phyloP scores from a whole-genome alignment of 2,113 vertebrate genomes.

The Pseudopipra pipra region DNA sequence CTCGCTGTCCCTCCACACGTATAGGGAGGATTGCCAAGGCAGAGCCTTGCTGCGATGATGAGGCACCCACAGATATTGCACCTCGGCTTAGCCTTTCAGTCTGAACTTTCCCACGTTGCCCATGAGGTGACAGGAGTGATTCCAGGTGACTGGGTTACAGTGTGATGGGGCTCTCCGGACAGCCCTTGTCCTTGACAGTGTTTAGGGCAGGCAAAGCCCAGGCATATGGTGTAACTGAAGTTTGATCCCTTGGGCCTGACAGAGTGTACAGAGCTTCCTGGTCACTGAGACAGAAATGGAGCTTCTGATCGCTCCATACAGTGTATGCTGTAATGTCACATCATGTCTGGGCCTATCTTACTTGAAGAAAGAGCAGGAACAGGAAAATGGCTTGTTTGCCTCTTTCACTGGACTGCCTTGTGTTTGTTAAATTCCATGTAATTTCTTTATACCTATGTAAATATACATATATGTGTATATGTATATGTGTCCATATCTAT shows the following conservation, averaged over 20 bases:
- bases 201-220: neutral
- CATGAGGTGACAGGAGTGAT: neutral
- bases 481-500: neutral
- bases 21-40: neutral
- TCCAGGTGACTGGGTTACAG: conserved; percentile 31
- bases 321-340: neutral
- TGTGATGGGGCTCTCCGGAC: neutral
- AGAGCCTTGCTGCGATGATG: neutral
- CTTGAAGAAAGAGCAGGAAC: neutral
- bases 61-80: neutral
- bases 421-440: neutral
- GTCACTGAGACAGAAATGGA: neutral
- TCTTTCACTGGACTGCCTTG: neutral
- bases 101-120: neutral
- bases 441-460: neutral
- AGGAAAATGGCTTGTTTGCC: neutral
- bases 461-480: neutral
- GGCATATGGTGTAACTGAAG: neutral
- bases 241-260: neutral
- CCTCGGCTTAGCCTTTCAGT: neutral
- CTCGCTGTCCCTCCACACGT: neutral
- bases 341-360: neutral
- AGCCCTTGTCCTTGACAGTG: neutral
- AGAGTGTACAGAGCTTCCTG: neutral
- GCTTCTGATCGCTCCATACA: neutral